These are phyloP conservation scores for Stenurella melanura DNA, from an alignment of 2,888 invertebrate species.

Conservation along the genomic window DNA sequence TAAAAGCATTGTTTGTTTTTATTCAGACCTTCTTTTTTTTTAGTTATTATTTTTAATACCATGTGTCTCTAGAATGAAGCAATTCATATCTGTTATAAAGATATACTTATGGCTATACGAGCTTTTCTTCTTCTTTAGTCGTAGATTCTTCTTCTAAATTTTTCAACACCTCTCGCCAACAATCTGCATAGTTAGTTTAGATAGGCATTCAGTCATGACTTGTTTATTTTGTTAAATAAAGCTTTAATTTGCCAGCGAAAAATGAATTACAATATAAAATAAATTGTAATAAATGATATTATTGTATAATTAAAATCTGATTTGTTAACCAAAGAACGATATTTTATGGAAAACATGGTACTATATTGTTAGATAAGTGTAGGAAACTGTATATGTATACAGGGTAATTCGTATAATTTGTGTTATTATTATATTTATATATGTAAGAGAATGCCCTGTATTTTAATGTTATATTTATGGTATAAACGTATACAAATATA, in stretches of 20 bases:
- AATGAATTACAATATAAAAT: constrained; percentile 11
- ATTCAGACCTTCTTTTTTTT: too few relatives aligned
- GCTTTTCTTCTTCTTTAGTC: too few relatives aligned
- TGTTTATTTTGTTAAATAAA: too few relatives aligned
- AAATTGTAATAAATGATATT: background rate
- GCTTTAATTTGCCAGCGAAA: background rate
- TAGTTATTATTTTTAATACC: too few relatives aligned
- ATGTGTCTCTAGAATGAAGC: too few relatives aligned
- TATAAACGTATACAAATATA: constrained; percentile 28
- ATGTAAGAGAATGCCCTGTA: constrained; percentile 54
- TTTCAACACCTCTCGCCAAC: too few relatives aligned
- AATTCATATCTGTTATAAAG: too few relatives aligned
- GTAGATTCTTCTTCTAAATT: too few relatives aligned
- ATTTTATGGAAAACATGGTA: constrained; percentile 55
- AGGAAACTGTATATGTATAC: constrained; percentile 57
- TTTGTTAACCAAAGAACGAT: constrained; percentile 15
- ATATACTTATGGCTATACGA: too few relatives aligned
- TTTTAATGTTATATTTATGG: constrained; percentile 56
- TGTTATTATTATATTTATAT: constrained; percentile 44
- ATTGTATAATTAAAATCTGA: constrained; percentile 1
- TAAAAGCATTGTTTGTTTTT: too few relatives aligned
- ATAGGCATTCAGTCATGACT: too few relatives aligned
- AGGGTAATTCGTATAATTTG: constrained; percentile 54
- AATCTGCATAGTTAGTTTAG: too few relatives aligned
- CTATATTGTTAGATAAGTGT: constrained; percentile 52